phyloP scores from a whole-genome alignment of 30 jellyfish, hydroid and myxozoan species.

The Cassiopea xamachana region DNA sequence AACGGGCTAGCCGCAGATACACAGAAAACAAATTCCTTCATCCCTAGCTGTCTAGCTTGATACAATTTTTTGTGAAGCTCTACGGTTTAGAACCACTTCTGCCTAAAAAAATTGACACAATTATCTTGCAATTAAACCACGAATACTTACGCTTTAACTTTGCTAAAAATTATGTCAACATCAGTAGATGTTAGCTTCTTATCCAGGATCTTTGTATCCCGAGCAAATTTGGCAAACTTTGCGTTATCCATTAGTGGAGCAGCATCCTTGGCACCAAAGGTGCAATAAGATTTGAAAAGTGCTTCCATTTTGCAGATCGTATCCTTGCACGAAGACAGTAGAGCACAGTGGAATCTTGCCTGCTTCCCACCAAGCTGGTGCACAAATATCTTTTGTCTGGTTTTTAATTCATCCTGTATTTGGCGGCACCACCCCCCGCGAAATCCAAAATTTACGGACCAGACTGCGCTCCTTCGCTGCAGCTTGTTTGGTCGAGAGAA shows the following conservation, averaged over 20 bases:
- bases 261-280: slow-evolving; percentile 94
- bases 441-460: slow-evolving; percentile 17
- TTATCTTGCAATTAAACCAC: neutral
- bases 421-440: slow-evolving; percentile 5
- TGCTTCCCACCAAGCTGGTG: too few relatives aligned
- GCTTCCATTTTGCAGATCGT: slow-evolving; percentile 77
- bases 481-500: neutral
- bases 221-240: slow-evolving; percentile 89
- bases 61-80: too few relatives aligned
- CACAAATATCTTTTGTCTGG: neutral
- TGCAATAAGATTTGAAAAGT: slow-evolving; percentile 91
- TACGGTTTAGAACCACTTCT: too few relatives aligned
- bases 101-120: too few relatives aligned
- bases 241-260: slow-evolving; percentile 98
- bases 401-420: slow-evolving; percentile 30
- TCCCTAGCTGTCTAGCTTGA: too few relatives aligned
- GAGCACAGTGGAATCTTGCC: too few relatives aligned
- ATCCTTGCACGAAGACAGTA: neutral
- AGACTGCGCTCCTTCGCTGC: neutral
- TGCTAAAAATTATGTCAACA: slow-evolving; percentile 92
- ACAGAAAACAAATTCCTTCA: too few relatives aligned
- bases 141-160: slow-evolving; percentile 70
- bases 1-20: too few relatives aligned
- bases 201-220: slow-evolving; percentile 93
- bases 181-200: slow-evolving; percentile 95